phyloP scores from a whole-genome alignment of 2,888 invertebrate species.

The Nymphalis c-album region DNA sequence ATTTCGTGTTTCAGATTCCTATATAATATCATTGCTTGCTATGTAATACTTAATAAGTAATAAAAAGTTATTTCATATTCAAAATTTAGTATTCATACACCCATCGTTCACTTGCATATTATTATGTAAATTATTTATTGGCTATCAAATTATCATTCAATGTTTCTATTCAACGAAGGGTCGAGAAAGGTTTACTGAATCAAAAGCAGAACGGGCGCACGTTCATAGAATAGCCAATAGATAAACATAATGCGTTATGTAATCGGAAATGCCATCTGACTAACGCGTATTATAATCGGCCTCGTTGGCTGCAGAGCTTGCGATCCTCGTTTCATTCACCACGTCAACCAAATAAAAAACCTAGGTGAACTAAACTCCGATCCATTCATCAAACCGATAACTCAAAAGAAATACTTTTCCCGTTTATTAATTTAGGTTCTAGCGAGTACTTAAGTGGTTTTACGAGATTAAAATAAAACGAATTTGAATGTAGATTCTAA shows the following conservation, averaged over 20 bases:
- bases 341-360: too few relatives aligned
- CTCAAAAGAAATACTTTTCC: too few relatives aligned
- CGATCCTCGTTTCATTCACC: too few relatives aligned
- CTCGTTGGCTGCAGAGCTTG: too few relatives aligned
- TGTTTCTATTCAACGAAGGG: constrained; percentile 24
- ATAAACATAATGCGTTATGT: constrained; percentile 52
- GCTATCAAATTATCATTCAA: constrained; percentile 31
- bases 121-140: constrained; percentile 19
- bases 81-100: background rate
- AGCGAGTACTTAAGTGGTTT: too few relatives aligned
- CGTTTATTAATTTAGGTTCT: too few relatives aligned
- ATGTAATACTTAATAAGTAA: background rate
- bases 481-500: too few relatives aligned
- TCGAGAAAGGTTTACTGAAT: constrained; percentile 23
- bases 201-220: background rate
- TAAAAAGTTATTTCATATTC: constrained; percentile 6
- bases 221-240: background rate
- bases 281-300: constrained; percentile 24
- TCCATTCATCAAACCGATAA: too few relatives aligned
- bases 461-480: too few relatives aligned
- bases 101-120: constrained; percentile 25
- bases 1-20: too few relatives aligned
- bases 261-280: constrained; percentile 67
- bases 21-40: background rate
- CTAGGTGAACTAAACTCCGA: too few relatives aligned